phyloP scores from a whole-genome alignment of 1,140 invertebrate species.

The Wasmannia auropunctata region DNA sequence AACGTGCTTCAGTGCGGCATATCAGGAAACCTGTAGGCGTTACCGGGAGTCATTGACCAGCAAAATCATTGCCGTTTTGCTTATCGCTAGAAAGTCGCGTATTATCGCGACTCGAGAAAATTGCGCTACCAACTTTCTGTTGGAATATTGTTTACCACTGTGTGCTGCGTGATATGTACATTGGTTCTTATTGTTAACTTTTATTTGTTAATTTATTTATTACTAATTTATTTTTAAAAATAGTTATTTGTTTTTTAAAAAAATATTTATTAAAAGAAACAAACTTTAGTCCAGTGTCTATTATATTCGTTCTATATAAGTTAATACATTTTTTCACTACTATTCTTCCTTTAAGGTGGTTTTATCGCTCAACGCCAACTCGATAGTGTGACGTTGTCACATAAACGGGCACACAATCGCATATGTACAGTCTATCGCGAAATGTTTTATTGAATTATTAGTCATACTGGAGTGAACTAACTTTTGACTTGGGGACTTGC shows the following conservation, averaged over 20 bases:
- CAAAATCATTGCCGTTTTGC: conserved; percentile 29
- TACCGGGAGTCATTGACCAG: conserved; percentile 53
- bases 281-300: not conserved
- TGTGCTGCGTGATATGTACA: not conserved
- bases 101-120: conserved; percentile 2
- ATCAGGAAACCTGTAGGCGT: conserved; percentile 2
- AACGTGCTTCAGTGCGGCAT: not conserved
- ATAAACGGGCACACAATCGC: too few species aligned
- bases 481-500: too few species aligned
- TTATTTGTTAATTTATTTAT: not conserved
- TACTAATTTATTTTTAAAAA: not conserved
- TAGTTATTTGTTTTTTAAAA: not conserved
- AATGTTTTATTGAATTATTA: too few species aligned
- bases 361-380: too few species aligned
- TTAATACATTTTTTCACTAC: not conserved
- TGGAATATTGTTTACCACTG: not conserved
- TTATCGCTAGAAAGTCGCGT: conserved; percentile 57
- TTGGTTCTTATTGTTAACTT: not conserved
- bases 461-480: too few species aligned
- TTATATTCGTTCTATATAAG: not conserved
- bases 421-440: too few species aligned
- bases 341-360: too few species aligned
- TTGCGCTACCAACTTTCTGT: not conserved
- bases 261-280: too few species aligned
- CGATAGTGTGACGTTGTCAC: too few species aligned